Evolutionary conservation across 2,888 invertebrate genomes (phyloP), one percentile per base, ranked within the genome.

Genomic region (Mythimna vitellina): DNA sequence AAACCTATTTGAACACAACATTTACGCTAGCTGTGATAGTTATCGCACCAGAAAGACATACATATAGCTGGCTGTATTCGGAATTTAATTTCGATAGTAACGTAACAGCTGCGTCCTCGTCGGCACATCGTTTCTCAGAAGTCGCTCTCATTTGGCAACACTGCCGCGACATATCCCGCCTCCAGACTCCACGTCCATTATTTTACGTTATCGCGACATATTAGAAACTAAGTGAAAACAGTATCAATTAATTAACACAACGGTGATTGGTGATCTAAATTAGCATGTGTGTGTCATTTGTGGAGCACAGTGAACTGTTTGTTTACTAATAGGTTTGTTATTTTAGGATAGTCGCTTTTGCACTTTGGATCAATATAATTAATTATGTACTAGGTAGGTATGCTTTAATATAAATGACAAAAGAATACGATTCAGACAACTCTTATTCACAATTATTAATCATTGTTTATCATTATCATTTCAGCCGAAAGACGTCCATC

Each of bases 101-200:
- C 10, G 78, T 73, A 71, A 66, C 83, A 82, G 83, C 84, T 83
- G 84, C 83, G 75, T 10, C 49, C 42, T 29, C 80, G 64, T 49
- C 57, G 57, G 78, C 63, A 81, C 66, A 73, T 73, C 76, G 63
- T 20, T 87, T 86, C 84, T 80, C 35, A 72, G 87, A 86, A 87
- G 10, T 80, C 70, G 78, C 65, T 77, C 84, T 80, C 75, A 84
- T 86, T 87, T 84, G 81, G 82, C 83, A 79, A 73, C 71, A 68
- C 56, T 66, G 68, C 57, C 66, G 70, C 75, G 78, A 71, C 76
- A 79, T 70, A 79, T 80, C 76, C 70, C 69, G 65, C 67, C 58
- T 54, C 65, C 68, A 71, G 73, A 80, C 71, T 81, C 63, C 75
- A 67, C 70, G 70, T 60, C 80, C 69, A 79, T 83, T 82, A 78